These are phyloP conservation scores for Oithona nana DNA, from an alignment of 2,888 invertebrate genomes.

Conservation along the genomic window DNA sequence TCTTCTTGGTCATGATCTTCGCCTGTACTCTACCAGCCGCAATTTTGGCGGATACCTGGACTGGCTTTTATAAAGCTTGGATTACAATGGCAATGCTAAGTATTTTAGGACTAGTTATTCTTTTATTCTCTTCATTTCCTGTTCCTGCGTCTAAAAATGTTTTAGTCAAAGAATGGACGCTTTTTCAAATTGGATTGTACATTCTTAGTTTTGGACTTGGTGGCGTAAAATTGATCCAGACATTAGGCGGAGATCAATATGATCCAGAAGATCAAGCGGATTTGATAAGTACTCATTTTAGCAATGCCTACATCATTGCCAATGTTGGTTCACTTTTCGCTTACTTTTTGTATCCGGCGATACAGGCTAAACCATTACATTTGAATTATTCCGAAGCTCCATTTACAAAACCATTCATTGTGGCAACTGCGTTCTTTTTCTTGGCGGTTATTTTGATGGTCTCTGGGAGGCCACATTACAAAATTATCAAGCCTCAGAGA, in stretches of 20 bases:
- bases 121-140: too few relatives aligned
- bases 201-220: conserved; percentile 66
- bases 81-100: too few relatives aligned
- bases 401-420: too few relatives aligned
- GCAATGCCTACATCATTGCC: conserved; percentile 80
- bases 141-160: too few relatives aligned
- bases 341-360: too few relatives aligned
- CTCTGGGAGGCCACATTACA: too few relatives aligned
- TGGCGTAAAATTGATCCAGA: conserved; percentile 84
- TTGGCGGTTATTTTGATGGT: too few relatives aligned
- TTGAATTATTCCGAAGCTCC: too few relatives aligned
- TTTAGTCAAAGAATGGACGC: background rate
- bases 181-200: background rate
- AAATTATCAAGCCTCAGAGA: too few relatives aligned
- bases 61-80: background rate
- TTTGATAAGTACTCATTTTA: conserved; percentile 68
- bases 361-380: too few relatives aligned
- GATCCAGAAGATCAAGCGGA: conserved; percentile 51
- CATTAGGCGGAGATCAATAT: conserved; percentile 90
- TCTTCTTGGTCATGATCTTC: background rate
- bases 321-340: conserved; percentile 58
- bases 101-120: too few relatives aligned
- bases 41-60: background rate
- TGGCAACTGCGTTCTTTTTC: too few relatives aligned
- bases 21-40: background rate